Base-by-base conservation (phyloP, 2,888 invertebrate species). In the Pasiphila rectangulata region DNA sequence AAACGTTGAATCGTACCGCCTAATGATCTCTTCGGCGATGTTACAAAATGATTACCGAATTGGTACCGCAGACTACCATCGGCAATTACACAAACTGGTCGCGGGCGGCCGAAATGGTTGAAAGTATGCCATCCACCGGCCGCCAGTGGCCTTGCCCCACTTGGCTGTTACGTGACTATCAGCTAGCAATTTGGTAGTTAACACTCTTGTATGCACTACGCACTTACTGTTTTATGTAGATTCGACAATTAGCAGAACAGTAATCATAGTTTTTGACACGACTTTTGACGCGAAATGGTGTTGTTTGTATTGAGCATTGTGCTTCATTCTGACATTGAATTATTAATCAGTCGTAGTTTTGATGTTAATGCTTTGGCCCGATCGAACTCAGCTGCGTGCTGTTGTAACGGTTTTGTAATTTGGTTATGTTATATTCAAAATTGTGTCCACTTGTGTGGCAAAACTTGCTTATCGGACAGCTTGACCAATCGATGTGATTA, bases 111-210 rank as follows among this genome's bases (percentile, higher is more conserved):
- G 60, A 71, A 64, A 64, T 64, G 61, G 54, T 63, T 57, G 78
- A 79, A 84, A 83, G 85, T 83, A 67, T 79, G 85, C 69, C 83
- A 61, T 57, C 56, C 34, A 46, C 51, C 56, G 53, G 60, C 63
- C 64, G 65, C 59, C 70, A 63, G 57, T 71, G 81, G 77, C 82
- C 82, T 82, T 82, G 82, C 66, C 80, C 82, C 29, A 54, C 56
- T 56, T 45, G 27, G 15, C 34, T 24, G 36, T 62, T 61, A 58
- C 59, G 57, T 58, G 58, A 57, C 46, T 46, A 32, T 27, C 27
- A 29, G 21, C 15, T 32, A 40, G 38, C 35, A 32, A 51, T 53
- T 49, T 36, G 40, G 46, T 38, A 38, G 43, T 45, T 50, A 30
- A 34, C 36, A 36, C 43, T 27, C 21, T 46, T 46, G 32, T 32